Base-by-base conservation (phyloP, 2,113 vertebrate species). In the Gymnogyps californianus region DNA sequence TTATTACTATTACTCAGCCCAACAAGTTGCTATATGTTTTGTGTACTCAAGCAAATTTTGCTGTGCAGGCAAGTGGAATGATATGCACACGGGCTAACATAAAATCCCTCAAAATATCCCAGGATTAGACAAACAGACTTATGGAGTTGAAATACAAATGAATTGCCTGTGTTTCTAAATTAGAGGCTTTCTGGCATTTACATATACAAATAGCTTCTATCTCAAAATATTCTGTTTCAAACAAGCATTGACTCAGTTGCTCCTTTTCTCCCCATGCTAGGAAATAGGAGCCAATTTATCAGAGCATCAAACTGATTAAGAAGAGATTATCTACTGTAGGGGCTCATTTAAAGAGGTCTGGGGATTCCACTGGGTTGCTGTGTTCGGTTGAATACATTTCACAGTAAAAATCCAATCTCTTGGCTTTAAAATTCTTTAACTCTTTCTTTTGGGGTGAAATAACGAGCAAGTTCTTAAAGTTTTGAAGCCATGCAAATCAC, bases 21-120 rank as follows among this genome's bases (percentile, higher is more conserved):
- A 96, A 97, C 97, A 97, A 97, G 97, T 97, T 96, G 88, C 96
- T 98, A 90, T 97, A 90, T 93, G 96, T 96, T 95, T 96, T 96
- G 83, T 96, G 76, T 87, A 94, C 91, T 93, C 78, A 78, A 91
- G 90, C 61, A 90, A 85, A 96, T 95, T 94, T 82, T 97, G 93
- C 91, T 96, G 91, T 85, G 95, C 83, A 66, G 89, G 70, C 93
- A 91, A 96, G 40, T 58, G 83, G 70, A 96, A 94, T 83, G 67
- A 95, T 93, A 91, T 47, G 36, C 83, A 93, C 78, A 10, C 40
- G 38, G 86, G 47, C 64, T 95, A 83, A 89, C 38, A 70, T 71
- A 84, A 87, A 93, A 91, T 83, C 77, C 49, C 66, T 93, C 83
- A 92, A 87, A 97, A 94, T 94, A 87, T 77, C 55, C 40, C 32